Percentiles rank a stretch among this genome's conserved stretches.
These are phyloP conservation scores for Candoia aspera DNA, from an alignment of 2,113 vertebrate species.

Conservation along the genomic window DNA sequence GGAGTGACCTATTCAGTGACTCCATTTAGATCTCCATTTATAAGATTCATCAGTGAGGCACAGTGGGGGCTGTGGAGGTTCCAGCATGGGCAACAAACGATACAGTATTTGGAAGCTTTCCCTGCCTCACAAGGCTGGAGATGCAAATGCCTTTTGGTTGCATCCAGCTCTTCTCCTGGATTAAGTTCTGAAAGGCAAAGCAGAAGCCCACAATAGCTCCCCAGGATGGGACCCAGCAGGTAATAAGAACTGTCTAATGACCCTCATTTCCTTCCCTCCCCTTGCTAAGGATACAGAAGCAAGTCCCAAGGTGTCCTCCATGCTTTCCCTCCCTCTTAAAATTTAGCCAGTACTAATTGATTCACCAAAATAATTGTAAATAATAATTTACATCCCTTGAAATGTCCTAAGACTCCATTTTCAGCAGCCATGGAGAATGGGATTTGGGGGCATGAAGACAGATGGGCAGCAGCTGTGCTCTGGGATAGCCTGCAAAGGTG, in stretches of 20 bases:
- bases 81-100: neutral
- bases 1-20: neutral
- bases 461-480: constrained; percentile 20
- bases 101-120: neutral
- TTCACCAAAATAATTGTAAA: constrained; percentile 43
- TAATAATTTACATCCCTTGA: constrained; percentile 32
- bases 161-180: neutral
- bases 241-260: neutral
- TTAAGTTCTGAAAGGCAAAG: neutral
- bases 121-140: neutral
- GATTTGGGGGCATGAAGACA: constrained; percentile 44
- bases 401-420: constrained; percentile 20
- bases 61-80: neutral
- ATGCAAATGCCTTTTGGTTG: neutral
- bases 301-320: neutral
- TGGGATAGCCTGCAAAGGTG: neutral
- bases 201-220: neutral
- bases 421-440: constrained; percentile 29
- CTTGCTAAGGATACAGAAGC: neutral
- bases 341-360: constrained; percentile 27
- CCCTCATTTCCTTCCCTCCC: neutral
- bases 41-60: neutral
- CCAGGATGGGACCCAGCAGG: neutral
- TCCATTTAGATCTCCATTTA: neutral
- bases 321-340: neutral